Evolutionary conservation across 2,888 invertebrate species (phyloP).

Genomic region (Oligia strigilis): DNA sequence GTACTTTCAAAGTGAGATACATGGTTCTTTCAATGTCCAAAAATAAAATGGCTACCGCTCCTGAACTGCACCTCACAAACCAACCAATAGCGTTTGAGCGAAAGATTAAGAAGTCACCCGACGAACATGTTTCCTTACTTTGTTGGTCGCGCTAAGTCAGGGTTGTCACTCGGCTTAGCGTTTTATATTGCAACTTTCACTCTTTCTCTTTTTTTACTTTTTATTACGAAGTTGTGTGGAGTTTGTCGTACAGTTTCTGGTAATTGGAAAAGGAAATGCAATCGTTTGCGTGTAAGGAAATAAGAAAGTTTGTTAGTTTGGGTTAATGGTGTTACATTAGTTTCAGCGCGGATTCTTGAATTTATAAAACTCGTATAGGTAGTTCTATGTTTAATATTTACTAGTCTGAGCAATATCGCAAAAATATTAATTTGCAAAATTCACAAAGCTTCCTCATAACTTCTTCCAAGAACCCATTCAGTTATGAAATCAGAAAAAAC

Average conservation of each 20-base stretch:
- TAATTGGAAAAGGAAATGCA: constrained; percentile 35
- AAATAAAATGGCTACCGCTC: constrained; percentile 52
- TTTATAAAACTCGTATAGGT: background rate
- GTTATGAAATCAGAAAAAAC: constrained; percentile 3
- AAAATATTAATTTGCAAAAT: background rate
- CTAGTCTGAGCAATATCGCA: background rate
- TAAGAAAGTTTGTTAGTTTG: constrained; percentile 1
- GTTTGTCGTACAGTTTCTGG: constrained; percentile 26
- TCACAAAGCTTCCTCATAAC: background rate
- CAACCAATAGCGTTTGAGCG: constrained; percentile 71
- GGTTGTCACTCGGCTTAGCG: constrained; percentile 70
- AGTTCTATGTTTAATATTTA: background rate
- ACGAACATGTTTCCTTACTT: constrained; percentile 82
- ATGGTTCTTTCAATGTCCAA: background rate
- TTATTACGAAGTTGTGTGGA: constrained; percentile 47
- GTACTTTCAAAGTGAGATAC: background rate
- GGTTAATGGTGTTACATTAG: background rate
- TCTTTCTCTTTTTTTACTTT: constrained; percentile 42
- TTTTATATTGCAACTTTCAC: constrained; percentile 57
- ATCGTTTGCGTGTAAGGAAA: constrained; percentile 8
- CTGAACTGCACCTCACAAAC: constrained; percentile 25
- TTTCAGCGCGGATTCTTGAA: background rate
- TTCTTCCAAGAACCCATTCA: constrained; percentile 7
- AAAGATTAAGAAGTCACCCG: constrained; percentile 84
- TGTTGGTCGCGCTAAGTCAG: constrained; percentile 73